Base-by-base conservation (phyloP, 2,888 invertebrate genomes). In the Zygothrica quintamaculata region DNA sequence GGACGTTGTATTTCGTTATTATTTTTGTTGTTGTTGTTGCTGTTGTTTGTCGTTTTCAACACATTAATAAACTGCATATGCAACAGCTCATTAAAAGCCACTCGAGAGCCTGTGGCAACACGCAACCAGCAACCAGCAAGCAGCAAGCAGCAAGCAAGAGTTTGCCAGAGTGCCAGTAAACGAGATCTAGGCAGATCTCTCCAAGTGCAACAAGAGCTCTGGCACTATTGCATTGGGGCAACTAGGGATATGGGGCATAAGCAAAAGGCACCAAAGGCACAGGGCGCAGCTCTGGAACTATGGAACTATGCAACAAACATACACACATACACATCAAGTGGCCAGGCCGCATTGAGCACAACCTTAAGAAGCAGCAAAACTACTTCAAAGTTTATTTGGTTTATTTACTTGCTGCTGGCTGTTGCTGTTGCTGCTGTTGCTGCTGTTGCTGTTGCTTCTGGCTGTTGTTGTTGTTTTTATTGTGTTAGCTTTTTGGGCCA, bases 1-100 rank as follows among this genome's bases (percentile, higher is more conserved):
- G 34, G 29, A 29, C 18, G 18, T 22, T n/a, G n/a, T n/a, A n/a
- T n/a, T n/a, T n/a, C n/a, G n/a, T n/a, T n/a, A n/a, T n/a, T n/a
- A n/a, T n/a, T n/a, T n/a, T n/a, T n/a, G 8, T 26, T 50, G 25
- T 12, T 53, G 43, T 8, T 68, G 40, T n/a, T 40, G 40, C 12
- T 67, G 42, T 34, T 61, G 39, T 36, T 64, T 36, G 47, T 51
- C 56, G n/a, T 75, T 81, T 85, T 81, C 85, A 75, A 79, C 85
- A 82, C 84, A 75, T 82, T 74, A 85, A 85, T 81, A 81, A 81
- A 82, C 81, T 85, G 85, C 81, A 82, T 82, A 82, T 79, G 85
- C 82, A 82, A 78, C 82, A 84, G 86, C 82, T 82, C 82, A 82
- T 82, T 82, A 82, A 85, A 81, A 82, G 72, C 64, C 72, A 79